Conservation (phyloP, 2,888 invertebrate species). For the Gastrophysa polygoni region DNA sequence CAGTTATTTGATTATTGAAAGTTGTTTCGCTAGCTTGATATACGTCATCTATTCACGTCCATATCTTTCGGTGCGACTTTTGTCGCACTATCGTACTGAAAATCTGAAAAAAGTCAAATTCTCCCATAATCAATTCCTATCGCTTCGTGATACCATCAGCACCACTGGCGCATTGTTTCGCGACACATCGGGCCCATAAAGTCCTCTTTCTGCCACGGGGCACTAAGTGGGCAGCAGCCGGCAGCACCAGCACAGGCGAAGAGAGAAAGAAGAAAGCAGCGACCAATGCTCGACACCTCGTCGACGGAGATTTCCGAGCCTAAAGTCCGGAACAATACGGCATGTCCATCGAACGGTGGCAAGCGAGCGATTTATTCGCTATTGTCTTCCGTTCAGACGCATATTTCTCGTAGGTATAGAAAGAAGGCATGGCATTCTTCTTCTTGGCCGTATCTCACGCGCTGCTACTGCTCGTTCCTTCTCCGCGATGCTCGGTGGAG, state of each 20-base stretch:
- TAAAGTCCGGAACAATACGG: constrained; percentile 44
- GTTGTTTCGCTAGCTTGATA: too few relatives aligned
- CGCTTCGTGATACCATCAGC: too few relatives aligned
- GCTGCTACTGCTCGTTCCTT: constrained; percentile 25
- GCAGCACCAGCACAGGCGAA: background rate
- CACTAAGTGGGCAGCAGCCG: background rate
- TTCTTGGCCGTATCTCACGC: constrained; percentile 51
- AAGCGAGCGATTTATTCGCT: constrained; percentile 57
- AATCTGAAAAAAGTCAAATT: too few relatives aligned
- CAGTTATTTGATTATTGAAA: too few relatives aligned
- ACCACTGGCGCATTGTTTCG: too few relatives aligned
- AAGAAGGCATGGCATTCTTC: background rate
- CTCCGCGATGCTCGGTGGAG: background rate
- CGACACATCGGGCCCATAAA: background rate
- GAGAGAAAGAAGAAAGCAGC: too few relatives aligned
- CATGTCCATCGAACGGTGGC: constrained; percentile 45
- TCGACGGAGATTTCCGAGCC: constrained; percentile 16
- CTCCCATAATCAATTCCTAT: too few relatives aligned
- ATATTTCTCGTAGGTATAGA: constrained; percentile 52
- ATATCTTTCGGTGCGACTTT: too few relatives aligned
- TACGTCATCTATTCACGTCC: too few relatives aligned
- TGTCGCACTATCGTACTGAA: too few relatives aligned
- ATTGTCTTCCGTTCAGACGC: constrained; percentile 61
- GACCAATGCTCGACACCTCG: too few relatives aligned
- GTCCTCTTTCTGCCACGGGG: background rate